A percentile compares a stretch with the other conserved stretches of the same genome.
These are phyloP conservation scores for Tetragonisca angustula DNA, from an alignment of 2,888 invertebrate genomes.

Conservation along the genomic window DNA sequence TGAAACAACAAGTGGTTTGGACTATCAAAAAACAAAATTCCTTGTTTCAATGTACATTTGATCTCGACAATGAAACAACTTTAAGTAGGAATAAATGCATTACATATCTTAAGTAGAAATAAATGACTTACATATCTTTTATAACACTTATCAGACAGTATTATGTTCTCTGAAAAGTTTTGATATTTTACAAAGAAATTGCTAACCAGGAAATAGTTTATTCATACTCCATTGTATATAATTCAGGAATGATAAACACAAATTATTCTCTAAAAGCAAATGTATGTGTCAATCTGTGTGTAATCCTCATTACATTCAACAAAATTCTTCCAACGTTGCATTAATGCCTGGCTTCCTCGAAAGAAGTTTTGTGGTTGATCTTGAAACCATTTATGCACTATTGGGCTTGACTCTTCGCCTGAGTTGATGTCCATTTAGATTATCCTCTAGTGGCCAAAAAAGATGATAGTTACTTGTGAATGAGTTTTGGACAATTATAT, in stretches of 20 bases:
- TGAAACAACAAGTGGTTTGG: constrained; percentile 16
- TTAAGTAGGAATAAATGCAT: not conserved
- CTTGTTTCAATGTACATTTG: constrained; percentile 4
- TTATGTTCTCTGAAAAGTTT: not conserved
- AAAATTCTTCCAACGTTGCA: constrained; percentile 53
- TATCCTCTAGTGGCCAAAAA: constrained; percentile 57
- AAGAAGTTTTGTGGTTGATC: constrained; percentile 60
- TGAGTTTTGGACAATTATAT: constrained; percentile 34
- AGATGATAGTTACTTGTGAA: constrained; percentile 54
- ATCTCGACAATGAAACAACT: constrained; percentile 23
- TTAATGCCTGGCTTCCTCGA: constrained; percentile 56
- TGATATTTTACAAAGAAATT: not conserved
- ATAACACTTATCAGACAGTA: not conserved
- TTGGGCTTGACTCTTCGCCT: constrained; percentile 55
- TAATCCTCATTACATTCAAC: constrained; percentile 55
- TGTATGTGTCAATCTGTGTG: constrained; percentile 41
- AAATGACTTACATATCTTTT: not conserved
- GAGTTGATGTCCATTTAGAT: constrained; percentile 50
- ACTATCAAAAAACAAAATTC: not conserved
- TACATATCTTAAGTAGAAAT: not conserved
- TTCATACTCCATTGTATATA: not conserved
- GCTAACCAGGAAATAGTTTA: not conserved
- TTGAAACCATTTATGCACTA: constrained; percentile 57
- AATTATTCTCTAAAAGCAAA: constrained; percentile 32
- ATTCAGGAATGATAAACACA: constrained; percentile 26